Percentiles rank a stretch among this genome's conserved stretches.
Evolutionary conservation across 2,113 vertebrate species (phyloP).

Genomic region (Geococcyx californianus): DNA sequence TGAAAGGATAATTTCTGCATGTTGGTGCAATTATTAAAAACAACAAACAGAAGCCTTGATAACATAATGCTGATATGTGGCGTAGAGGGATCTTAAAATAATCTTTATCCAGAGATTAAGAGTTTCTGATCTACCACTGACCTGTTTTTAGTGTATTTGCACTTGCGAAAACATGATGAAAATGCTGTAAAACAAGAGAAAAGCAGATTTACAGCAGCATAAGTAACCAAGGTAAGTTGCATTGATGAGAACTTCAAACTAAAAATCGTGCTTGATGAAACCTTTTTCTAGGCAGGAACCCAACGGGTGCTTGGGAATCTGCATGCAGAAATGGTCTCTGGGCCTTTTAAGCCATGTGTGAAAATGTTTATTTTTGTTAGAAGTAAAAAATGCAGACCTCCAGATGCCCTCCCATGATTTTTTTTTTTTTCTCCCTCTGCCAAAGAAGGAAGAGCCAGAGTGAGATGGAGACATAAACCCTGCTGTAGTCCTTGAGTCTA

Average conservation of each 20-base stretch:
- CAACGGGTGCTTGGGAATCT: background rate
- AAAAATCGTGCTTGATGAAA: background rate
- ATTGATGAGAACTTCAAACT: background rate
- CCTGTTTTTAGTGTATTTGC: slow-evolving; percentile 59
- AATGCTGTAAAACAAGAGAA: slow-evolving; percentile 9
- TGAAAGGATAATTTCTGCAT: background rate
- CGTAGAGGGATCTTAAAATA: slow-evolving; percentile 50
- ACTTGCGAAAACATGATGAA: slow-evolving; percentile 16
- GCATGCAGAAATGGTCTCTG: background rate
- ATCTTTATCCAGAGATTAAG: slow-evolving; percentile 73
- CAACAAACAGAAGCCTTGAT: background rate
- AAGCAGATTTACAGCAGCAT: background rate
- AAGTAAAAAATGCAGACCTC: background rate
- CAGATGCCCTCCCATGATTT: background rate
- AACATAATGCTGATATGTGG: background rate
- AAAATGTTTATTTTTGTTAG: background rate
- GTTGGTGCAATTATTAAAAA: slow-evolving; percentile 1
- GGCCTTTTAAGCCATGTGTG: background rate
- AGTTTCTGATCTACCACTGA: slow-evolving; percentile 65
- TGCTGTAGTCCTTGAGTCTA: background rate
- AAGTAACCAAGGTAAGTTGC: background rate
- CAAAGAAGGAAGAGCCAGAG: background rate
- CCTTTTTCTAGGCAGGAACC: background rate
- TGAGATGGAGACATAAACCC: background rate
- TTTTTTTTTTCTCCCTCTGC: too few species aligned